Evolutionary conservation across 2,797 vertebrate genomes (phyloP).

Genomic region (Hemibagrus guttatus): DNA sequence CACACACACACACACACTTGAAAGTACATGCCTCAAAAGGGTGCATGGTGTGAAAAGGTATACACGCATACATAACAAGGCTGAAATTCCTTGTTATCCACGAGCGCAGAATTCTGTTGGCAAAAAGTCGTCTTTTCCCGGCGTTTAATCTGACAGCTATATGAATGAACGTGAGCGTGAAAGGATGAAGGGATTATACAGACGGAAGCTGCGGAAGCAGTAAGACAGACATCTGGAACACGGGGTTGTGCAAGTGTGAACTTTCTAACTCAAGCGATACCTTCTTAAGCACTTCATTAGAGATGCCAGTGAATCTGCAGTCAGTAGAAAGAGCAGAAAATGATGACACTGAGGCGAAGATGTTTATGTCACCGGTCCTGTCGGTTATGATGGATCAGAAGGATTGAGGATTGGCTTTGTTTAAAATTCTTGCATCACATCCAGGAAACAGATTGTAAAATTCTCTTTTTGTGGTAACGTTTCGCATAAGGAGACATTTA

Average conservation of each 20-base stretch:
- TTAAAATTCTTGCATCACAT: not conserved
- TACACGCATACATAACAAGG: not conserved
- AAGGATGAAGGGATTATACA: slow-evolving; percentile 18
- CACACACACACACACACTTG: not conserved
- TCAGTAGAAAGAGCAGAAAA: not conserved
- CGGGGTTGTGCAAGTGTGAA: not conserved
- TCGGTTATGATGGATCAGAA: not conserved
- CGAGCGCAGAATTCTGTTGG: not conserved
- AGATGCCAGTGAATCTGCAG: not conserved
- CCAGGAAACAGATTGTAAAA: not conserved
- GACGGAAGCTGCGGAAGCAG: not conserved
- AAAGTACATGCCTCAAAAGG: not conserved
- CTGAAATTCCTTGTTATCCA: slow-evolving; percentile 17
- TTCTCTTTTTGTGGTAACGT: not conserved
- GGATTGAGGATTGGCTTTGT: too few species aligned
- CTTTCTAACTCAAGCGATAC: not conserved
- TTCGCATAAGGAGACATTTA: not conserved
- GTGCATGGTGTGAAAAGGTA: not conserved
- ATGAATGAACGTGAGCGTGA: slow-evolving; percentile 8
- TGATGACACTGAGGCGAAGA: not conserved
- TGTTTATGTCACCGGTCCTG: not conserved
- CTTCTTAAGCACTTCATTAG: not conserved
- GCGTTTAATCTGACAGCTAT: slow-evolving; percentile 28
- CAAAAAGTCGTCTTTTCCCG: not conserved
- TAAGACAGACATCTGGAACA: slow-evolving; percentile 6